Conservation (phyloP, 2,797 vertebrate species). For the Catostomus latipinnis region DNA sequence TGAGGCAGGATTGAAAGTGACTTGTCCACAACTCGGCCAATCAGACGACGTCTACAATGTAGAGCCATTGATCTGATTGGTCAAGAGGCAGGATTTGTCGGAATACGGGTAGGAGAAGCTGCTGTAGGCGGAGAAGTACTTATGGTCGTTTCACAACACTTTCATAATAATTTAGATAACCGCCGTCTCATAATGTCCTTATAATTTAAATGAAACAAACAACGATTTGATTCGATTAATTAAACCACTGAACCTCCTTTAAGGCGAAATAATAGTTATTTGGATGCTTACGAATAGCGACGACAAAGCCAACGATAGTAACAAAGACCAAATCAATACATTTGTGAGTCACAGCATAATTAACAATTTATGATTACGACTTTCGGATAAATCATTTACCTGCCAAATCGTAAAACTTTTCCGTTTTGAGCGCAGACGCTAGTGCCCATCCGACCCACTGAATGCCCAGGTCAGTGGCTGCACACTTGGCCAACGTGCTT, state of each 20-base stretch:
- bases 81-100: background rate
- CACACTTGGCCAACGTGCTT: conserved; percentile 70
- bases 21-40: background rate
- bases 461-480: conserved; percentile 70
- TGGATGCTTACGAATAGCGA: background rate
- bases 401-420: conserved; percentile 84
- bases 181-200: conserved; percentile 58
- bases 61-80: background rate
- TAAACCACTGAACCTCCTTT: background rate
- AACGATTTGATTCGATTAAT: background rate
- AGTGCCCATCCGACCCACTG: conserved; percentile 80
- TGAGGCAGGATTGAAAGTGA: background rate
- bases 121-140: background rate
- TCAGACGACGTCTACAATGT: background rate
- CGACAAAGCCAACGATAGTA: background rate
- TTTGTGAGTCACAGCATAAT: background rate
- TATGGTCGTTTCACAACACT: conserved; percentile 66
- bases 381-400: conserved; percentile 69
- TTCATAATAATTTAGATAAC: conserved; percentile 62
- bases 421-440: conserved; percentile 75
- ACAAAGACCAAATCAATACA: background rate
- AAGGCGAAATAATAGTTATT: background rate
- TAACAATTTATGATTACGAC: background rate
- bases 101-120: background rate
- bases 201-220: no score